Percentiles rank a stretch among this genome's conserved stretches.
Conservation (phyloP, 1,140 invertebrate species). For the Sycobia sp. region DNA sequence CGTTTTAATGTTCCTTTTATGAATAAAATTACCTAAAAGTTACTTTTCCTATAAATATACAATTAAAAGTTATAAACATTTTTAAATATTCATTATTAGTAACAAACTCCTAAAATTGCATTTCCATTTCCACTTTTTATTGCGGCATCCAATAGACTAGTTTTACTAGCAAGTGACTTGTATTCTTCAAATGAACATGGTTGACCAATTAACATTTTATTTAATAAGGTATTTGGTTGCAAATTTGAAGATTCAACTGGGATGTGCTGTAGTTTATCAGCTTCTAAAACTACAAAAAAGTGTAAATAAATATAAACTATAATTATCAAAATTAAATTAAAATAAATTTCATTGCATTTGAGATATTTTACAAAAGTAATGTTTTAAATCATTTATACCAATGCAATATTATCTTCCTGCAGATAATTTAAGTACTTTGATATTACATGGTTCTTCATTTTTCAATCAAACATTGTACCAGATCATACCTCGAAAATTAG, state of each 20-base stretch:
- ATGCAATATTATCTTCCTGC: no score
- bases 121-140: constrained; percentile 63
- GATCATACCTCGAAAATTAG: no score
- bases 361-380: no score
- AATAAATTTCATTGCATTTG: no score
- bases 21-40: constrained; percentile 61
- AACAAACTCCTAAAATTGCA: constrained; percentile 60
- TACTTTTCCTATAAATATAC: not conserved
- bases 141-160: constrained; percentile 59
- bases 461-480: no score
- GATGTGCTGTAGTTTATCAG: constrained; percentile 44
- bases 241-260: constrained; percentile 42
- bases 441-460: no score
- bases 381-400: no score
- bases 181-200: constrained; percentile 62
- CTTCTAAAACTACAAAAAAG: constrained; percentile 46
- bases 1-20: constrained; percentile 62
- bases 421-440: no score
- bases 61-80: not conserved
- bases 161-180: constrained; percentile 62
- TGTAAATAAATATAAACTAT: constrained; percentile 35
- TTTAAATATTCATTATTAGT: constrained; percentile 18
- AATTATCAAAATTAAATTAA: no score
- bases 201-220: constrained; percentile 57
- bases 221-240: constrained; percentile 54